Conservation (phyloP, 2,888 invertebrate genomes). For the Agriopis marginaria region DNA sequence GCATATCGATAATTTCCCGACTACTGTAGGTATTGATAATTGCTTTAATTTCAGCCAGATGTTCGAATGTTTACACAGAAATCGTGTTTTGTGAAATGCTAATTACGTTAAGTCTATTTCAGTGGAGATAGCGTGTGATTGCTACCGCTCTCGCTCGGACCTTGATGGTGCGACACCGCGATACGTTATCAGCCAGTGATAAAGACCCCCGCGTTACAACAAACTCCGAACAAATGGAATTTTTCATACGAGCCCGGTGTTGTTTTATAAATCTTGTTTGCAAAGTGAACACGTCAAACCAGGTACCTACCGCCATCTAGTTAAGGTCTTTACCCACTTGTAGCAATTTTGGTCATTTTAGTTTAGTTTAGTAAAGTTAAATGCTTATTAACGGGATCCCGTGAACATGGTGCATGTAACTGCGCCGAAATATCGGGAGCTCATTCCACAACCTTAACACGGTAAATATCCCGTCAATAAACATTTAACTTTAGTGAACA, state of each 20-base stretch:
- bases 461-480: too few species aligned
- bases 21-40: neutral
- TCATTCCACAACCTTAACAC: too few species aligned
- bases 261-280: constrained; percentile 26
- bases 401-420: too few species aligned
- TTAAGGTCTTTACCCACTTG: too few species aligned
- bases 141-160: constrained; percentile 55
- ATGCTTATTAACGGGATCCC: too few species aligned
- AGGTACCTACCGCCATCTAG: neutral
- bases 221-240: constrained; percentile 49
- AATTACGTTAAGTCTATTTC: constrained; percentile 40
- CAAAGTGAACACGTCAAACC: constrained; percentile 19
- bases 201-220: constrained; percentile 61
- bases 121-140: constrained; percentile 50
- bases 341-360: too few species aligned
- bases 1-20: neutral
- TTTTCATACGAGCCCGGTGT: constrained; percentile 29
- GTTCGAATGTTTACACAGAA: neutral
- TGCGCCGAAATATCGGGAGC: too few species aligned
- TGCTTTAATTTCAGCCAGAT: constrained; percentile 1
- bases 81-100: constrained; percentile 14
- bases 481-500: too few species aligned
- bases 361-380: too few species aligned
- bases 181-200: constrained; percentile 64
- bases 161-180: constrained; percentile 63